Evolutionary conservation across 2,797 vertebrate species (phyloP).

Genomic region (Lepidocolaptes lacrymiger): DNA sequence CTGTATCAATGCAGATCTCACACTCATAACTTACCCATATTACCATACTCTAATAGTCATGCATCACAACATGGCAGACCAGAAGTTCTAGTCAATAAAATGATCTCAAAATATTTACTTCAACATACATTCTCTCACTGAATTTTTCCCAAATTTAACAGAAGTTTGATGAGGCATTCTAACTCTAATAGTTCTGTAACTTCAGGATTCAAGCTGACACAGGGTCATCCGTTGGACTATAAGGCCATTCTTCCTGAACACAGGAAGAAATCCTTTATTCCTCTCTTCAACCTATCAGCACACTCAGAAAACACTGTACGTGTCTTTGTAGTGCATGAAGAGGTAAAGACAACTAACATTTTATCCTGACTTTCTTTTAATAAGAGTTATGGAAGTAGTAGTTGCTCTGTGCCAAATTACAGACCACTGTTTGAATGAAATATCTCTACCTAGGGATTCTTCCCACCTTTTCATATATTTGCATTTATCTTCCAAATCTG

Average conservation of each 20-base stretch:
- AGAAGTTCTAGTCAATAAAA: neutral
- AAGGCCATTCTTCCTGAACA: neutral
- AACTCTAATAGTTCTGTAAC: neutral
- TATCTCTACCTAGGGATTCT: constrained; percentile 72
- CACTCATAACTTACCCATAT: neutral
- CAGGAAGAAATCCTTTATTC: neutral
- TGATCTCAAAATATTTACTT: neutral
- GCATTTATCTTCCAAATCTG: constrained; percentile 76
- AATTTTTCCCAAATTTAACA: neutral
- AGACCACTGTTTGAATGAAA: constrained; percentile 63
- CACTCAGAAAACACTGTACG: neutral
- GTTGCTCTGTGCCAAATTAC: constrained; percentile 49
- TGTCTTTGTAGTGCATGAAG: neutral
- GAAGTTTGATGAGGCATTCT: neutral
- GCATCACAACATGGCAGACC: neutral
- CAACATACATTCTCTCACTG: neutral
- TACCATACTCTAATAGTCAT: neutral
- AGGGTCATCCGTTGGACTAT: neutral
- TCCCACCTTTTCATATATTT: constrained; percentile 72
- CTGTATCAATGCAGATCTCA: neutral
- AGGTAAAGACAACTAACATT: neutral
- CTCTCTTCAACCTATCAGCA: neutral
- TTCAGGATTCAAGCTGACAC: neutral
- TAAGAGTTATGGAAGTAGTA: constrained; percentile 12
- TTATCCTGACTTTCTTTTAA: constrained; percentile 17